Evolutionary conservation across 1,140 invertebrate genomes (phyloP), one percentile per base, ranked within the genome.

Genomic region (Hypothenemus hampei): DNA sequence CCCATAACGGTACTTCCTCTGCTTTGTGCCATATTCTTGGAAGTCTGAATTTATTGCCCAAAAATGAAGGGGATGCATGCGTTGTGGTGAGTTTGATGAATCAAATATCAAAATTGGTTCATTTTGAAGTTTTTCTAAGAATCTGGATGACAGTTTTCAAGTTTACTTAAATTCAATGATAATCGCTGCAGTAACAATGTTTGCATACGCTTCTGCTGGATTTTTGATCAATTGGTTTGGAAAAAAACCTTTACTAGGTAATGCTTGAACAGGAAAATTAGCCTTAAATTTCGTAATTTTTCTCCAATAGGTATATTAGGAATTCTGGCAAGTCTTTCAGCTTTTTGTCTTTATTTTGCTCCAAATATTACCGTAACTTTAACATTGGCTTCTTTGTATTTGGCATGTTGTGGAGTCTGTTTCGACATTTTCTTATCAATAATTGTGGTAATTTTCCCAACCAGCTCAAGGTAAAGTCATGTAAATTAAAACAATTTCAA

Each of bases 141-240:
- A 64, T 56, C 10, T 57, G 13, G 50, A 53, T 15, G 22, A 58
- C 20, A 64, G 58, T 26, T 51, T 52, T 31, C 22, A 35, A 6
- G 58, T 66, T 20, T 66, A 66, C 23, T 29, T 62, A 6, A 66
- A 63, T 35, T 54, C 53, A 4, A 57, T 61, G 10, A 61, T 65
- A 22, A 55, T 62, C 11, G 49, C 48, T 10, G 24, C 23, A 7
- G 43, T 52, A 19, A 21, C 21, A 21, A 31, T 60, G 4, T 20
- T 51, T n/a, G 40, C 15, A 16, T 63, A 64, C 44, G 8, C 26
- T 11, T 10, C 56, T 3, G 55, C 57, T 10, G 57, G 63, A 2
- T 43, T 44, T 16, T 44, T 60, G 11, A 46, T 65, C 3, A 62
- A 64, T 57, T 23, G 43, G 13, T 29, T 65, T 26, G 62, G 62